Evolutionary conservation across 2,113 vertebrate genomes (phyloP).

Genomic region (Phyllostomus discolor): DNA sequence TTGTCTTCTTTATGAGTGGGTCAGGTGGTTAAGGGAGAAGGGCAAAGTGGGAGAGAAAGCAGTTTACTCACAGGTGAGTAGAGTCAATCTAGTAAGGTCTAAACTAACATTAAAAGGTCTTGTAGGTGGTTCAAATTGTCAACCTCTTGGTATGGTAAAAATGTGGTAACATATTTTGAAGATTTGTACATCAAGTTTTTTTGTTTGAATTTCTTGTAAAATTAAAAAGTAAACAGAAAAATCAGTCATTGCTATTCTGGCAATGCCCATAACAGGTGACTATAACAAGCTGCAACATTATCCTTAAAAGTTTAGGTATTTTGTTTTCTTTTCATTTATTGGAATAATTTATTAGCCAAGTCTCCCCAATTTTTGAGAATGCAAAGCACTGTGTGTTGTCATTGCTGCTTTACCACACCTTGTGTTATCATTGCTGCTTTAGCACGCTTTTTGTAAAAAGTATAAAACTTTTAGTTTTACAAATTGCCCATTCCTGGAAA

Average conservation of each 20-base stretch:
- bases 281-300: neutral
- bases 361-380: neutral
- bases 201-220: slow-evolving; percentile 12
- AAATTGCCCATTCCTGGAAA: slow-evolving; percentile 59
- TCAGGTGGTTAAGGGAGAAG: neutral
- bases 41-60: neutral
- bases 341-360: neutral
- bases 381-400: neutral
- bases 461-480: slow-evolving; percentile 50
- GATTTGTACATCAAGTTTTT: neutral
- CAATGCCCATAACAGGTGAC: neutral
- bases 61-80: neutral
- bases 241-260: neutral
- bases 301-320: neutral
- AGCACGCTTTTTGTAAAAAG: slow-evolving; percentile 1
- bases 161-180: neutral
- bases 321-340: neutral
- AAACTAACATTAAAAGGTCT: neutral
- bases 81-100: neutral
- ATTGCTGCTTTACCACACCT: neutral
- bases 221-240: neutral
- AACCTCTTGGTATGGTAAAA: neutral
- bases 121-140: neutral
- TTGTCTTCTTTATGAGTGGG: neutral
- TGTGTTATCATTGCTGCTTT: neutral